Conservation (phyloP, 2,888 invertebrate genomes). For the Brachypalpus laphriformis region DNA sequence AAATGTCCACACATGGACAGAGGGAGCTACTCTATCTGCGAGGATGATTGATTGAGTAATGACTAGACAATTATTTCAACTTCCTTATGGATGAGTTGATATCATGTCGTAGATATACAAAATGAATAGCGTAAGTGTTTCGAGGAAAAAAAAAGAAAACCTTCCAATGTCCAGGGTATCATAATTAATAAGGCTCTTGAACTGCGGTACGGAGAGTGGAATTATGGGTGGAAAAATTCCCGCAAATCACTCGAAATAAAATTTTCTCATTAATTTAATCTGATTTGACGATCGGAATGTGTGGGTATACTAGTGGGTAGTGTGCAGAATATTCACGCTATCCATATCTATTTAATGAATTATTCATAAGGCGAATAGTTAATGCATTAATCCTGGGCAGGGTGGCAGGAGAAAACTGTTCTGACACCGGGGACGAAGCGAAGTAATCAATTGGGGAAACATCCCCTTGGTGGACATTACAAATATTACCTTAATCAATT, state of each 20-base stretch:
- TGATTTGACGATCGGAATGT: conserved; percentile 60
- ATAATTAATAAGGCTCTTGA: conserved; percentile 72
- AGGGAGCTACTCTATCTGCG: conserved; percentile 17
- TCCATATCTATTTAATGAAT: conserved; percentile 66
- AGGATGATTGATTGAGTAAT: conserved; percentile 72
- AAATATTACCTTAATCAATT: conserved; percentile 65
- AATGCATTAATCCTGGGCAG: conserved; percentile 47
- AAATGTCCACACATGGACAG: conserved; percentile 57
- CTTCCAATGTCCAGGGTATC: conserved; percentile 54
- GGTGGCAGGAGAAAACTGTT: conserved; percentile 15
- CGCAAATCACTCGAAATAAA: conserved; percentile 71
- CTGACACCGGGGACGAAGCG: conserved; percentile 28
- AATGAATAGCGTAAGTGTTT: neutral
- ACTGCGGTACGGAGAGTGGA: conserved; percentile 36
- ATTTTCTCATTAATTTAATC: conserved; percentile 71
- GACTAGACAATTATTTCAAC: conserved; percentile 74
- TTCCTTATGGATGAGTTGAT: conserved; percentile 74
- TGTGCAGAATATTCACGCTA: conserved; percentile 38
- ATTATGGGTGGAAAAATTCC: conserved; percentile 67
- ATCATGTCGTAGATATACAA: conserved; percentile 57
- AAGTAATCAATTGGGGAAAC: neutral
- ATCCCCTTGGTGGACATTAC: conserved; percentile 1
- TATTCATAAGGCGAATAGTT: conserved; percentile 63
- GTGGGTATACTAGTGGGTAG: no score
- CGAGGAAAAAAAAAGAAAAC: neutral